Conservation (phyloP, 2,888 invertebrate genomes). For the Tillus elongatus region DNA sequence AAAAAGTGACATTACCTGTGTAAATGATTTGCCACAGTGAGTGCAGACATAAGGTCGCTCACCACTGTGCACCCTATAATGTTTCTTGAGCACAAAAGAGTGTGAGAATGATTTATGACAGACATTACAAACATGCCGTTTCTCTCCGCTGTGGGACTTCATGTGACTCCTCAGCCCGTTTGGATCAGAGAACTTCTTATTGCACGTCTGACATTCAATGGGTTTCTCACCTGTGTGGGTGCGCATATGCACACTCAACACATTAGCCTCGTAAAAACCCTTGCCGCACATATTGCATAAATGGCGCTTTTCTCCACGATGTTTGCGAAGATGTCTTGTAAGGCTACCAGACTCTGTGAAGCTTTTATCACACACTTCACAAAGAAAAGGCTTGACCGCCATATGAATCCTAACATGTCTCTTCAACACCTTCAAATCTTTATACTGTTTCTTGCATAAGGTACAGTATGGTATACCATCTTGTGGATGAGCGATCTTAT, state of each 20-base stretch:
- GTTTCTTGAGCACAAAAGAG: conserved; percentile 33
- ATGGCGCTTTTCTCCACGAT: conserved; percentile 34
- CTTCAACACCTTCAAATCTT: conserved; percentile 30
- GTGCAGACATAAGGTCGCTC: conserved; percentile 32
- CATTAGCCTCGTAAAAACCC: conserved; percentile 35
- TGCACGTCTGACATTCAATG: conserved; percentile 30
- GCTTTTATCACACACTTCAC: conserved; percentile 29
- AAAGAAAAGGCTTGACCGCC: conserved; percentile 31
- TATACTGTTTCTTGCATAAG: conserved; percentile 30
- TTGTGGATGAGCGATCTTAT: conserved; percentile 29
- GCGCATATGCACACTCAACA: conserved; percentile 32
- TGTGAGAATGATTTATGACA: conserved; percentile 32
- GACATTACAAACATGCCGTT: conserved; percentile 29
- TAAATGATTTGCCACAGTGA: conserved; percentile 33
- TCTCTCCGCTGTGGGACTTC: conserved; percentile 34
- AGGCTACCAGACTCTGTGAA: conserved; percentile 35
- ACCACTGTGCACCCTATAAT: conserved; percentile 31
- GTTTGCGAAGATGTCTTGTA: conserved; percentile 32
- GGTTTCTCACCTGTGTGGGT: conserved; percentile 36
- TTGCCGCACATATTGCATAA: conserved; percentile 34
- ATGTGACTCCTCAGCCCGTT: conserved; percentile 32
- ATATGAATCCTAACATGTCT: conserved; percentile 33
- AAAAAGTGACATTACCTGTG: conserved; percentile 28
- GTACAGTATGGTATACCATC: conserved; percentile 28
- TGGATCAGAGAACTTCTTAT: conserved; percentile 32